Conservation (phyloP, 2,888 invertebrate species). For the Eutolmus rufibarbis region DNA sequence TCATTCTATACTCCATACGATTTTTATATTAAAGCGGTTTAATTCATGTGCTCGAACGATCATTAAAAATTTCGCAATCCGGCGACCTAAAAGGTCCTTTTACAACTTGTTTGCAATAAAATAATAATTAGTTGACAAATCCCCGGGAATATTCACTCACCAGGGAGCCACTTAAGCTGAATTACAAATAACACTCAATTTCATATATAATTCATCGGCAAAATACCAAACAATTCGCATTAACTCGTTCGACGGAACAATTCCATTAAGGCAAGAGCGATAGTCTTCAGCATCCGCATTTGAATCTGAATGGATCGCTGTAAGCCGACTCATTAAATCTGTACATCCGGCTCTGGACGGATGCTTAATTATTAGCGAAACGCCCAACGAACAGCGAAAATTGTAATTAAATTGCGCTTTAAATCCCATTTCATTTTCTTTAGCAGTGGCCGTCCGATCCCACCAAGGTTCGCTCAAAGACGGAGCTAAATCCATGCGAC, state of each 20-base stretch:
- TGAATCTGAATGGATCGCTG: background rate
- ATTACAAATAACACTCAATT: background rate
- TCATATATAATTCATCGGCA: background rate
- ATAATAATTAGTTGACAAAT: background rate
- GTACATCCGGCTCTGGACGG: background rate
- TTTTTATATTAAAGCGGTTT: background rate
- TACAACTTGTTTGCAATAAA: background rate
- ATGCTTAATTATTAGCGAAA: conserved; percentile 4
- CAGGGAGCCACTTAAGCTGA: background rate
- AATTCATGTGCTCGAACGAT: background rate
- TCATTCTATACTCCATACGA: background rate
- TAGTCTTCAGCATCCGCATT: background rate
- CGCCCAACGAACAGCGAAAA: conserved; percentile 6
- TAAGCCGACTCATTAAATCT: conserved; percentile 11
- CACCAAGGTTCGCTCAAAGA: background rate
- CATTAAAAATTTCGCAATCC: background rate
- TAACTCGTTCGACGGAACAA: background rate
- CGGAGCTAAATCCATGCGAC: background rate
- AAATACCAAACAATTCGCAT: background rate
- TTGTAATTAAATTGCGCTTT: conserved; percentile 8
- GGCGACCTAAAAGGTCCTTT: background rate
- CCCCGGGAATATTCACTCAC: background rate
- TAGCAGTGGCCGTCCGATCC: background rate
- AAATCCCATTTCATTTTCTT: background rate
- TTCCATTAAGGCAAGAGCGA: background rate